phyloP scores from a whole-genome alignment of 2,113 vertebrate species.

The Prinia subflava region DNA sequence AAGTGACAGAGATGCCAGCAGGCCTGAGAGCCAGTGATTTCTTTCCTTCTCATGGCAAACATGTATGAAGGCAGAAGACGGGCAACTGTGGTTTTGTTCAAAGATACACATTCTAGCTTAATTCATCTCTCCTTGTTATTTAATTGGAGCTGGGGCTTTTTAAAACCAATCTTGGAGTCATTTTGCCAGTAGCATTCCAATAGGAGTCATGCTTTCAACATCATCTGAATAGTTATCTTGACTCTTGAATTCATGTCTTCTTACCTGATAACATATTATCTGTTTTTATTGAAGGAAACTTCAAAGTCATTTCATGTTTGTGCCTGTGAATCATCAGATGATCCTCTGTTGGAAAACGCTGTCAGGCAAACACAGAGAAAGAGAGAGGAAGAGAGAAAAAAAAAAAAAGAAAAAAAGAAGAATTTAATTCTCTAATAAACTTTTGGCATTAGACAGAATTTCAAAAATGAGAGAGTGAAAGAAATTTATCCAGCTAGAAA shows the following conservation, averaged over 20 bases:
- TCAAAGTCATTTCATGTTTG: slow-evolving; percentile 99
- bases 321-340: slow-evolving; percentile 99
- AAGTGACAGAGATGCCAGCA: background rate
- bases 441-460: slow-evolving; percentile 51
- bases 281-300: slow-evolving; percentile 98
- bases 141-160: background rate
- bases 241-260: slow-evolving; percentile 50
- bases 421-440: slow-evolving; percentile 66
- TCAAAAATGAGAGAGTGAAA: slow-evolving; percentile 38
- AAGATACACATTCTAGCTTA: background rate
- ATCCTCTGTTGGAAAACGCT: slow-evolving; percentile 98
- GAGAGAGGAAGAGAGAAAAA: background rate
- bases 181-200: slow-evolving; percentile 41
- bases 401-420: background rate
- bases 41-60: background rate
- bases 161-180: background rate
- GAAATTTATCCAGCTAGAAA: slow-evolving; percentile 31
- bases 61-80: slow-evolving; percentile 7
- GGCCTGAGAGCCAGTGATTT: background rate
- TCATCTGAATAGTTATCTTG: background rate
- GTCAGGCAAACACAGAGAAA: slow-evolving; percentile 64
- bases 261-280: slow-evolving; percentile 99
- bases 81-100: background rate
- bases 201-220: slow-evolving; percentile 30
- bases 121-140: slow-evolving; percentile 13